phyloP scores from a whole-genome alignment of 2,113 vertebrate species.

The Halichoeres trimaculatus region DNA sequence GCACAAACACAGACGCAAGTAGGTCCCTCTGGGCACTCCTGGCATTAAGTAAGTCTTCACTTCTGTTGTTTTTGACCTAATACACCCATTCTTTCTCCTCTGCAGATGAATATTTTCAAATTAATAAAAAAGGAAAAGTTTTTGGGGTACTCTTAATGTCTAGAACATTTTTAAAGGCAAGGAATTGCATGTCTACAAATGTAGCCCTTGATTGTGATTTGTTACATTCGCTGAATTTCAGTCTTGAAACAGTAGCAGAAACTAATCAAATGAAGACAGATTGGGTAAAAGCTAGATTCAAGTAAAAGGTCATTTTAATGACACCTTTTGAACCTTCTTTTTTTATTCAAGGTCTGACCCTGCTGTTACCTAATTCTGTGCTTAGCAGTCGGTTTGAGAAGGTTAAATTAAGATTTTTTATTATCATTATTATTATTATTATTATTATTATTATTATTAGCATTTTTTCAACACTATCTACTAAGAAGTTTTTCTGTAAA shows the following conservation, averaged over 20 bases:
- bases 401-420: too few relatives aligned
- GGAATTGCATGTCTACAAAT: not conserved
- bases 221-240: constrained; percentile 7
- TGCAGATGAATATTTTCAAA: constrained; percentile 5
- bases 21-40: constrained; percentile 37
- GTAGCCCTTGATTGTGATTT: not conserved
- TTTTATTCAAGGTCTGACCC: too few relatives aligned
- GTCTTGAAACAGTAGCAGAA: not conserved
- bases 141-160: not conserved
- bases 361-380: too few relatives aligned
- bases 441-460: too few relatives aligned
- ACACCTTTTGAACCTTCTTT: too few relatives aligned
- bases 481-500: too few relatives aligned
- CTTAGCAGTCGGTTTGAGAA: too few relatives aligned
- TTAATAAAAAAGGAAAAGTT: not conserved
- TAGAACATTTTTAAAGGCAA: not conserved
- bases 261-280: too few relatives aligned
- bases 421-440: too few relatives aligned
- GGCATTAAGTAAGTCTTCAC: constrained; percentile 55
- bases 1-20: constrained; percentile 48
- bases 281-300: too few relatives aligned
- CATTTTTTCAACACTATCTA: too few relatives aligned
- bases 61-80: constrained; percentile 35
- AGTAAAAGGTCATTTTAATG: too few relatives aligned
- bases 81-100: constrained; percentile 9